Percentiles rank a stretch among this genome's conserved stretches.
Conservation (phyloP, 1,140 invertebrate species). For the Orussus abietinus region DNA sequence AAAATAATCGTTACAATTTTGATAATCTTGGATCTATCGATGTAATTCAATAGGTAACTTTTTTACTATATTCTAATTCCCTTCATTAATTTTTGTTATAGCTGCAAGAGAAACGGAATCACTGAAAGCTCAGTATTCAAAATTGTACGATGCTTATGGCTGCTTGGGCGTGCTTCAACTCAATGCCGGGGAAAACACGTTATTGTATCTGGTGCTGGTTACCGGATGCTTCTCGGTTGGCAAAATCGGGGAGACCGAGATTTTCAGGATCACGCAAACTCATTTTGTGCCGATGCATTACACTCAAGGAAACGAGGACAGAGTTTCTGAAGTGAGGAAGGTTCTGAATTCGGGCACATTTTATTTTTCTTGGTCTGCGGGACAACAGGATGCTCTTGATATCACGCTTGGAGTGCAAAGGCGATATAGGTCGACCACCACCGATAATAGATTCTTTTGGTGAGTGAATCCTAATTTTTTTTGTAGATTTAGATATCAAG, state of each 20-base stretch:
- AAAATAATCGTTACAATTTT: neutral
- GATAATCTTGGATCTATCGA: neutral
- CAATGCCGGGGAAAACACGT: constrained; percentile 76
- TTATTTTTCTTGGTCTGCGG: constrained; percentile 83
- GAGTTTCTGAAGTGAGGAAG: constrained; percentile 76
- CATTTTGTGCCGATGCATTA: constrained; percentile 84
- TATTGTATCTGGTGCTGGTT: constrained; percentile 87
- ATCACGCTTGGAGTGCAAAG: constrained; percentile 91
- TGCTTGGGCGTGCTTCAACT: constrained; percentile 87
- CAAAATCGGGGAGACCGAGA: constrained; percentile 88
- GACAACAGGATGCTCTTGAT: constrained; percentile 64
- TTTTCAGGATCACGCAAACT: constrained; percentile 90
- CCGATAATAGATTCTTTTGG: constrained; percentile 96
- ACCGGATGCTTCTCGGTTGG: constrained; percentile 92
- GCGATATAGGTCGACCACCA: constrained; percentile 68
- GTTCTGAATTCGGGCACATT: constrained; percentile 94
- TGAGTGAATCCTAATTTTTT: constrained; percentile 40
- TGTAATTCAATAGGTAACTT: neutral
- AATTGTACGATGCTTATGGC: constrained; percentile 88
- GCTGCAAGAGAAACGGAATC: constrained; percentile 79
- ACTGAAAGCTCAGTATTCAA: constrained; percentile 83
- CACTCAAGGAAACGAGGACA: constrained; percentile 72
- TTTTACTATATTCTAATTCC: neutral
- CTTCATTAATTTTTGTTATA: constrained; percentile 36
- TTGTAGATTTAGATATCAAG: neutral